A percentile compares a stretch with the other conserved stretches of the same genome.
phyloP scores from a whole-genome alignment of 2,113 vertebrate species.

The Triplophysa dalaica region DNA sequence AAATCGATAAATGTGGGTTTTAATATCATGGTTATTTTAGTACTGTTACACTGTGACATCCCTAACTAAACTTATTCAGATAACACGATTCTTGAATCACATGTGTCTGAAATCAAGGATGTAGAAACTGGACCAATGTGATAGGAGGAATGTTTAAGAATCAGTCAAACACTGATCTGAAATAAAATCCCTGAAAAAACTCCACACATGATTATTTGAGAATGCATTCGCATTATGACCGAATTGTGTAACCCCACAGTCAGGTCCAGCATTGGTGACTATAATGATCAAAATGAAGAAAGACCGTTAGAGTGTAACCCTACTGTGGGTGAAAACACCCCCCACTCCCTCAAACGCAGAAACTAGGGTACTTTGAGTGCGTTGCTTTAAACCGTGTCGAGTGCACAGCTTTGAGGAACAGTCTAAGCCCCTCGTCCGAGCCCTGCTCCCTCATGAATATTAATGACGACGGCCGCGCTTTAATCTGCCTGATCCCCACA shows the following conservation, averaged over 20 bases:
- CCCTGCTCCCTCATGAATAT: constrained; percentile 89
- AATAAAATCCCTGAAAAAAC: background rate
- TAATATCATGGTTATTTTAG: too few relatives aligned
- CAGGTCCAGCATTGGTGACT: background rate
- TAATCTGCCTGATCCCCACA: constrained; percentile 96
- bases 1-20: too few relatives aligned
- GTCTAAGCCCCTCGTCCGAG: constrained; percentile 68
- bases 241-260: background rate
- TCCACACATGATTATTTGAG: background rate
- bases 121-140: too few relatives aligned
- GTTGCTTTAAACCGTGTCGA: constrained; percentile 61
- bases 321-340: background rate
- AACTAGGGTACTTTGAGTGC: constrained; percentile 58
- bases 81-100: too few relatives aligned
- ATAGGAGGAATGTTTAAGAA: too few relatives aligned
- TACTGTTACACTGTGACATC: too few relatives aligned
- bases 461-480: constrained; percentile 82
- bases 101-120: too few relatives aligned
- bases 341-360: constrained; percentile 1
- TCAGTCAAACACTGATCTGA: too few relatives aligned
- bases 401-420: constrained; percentile 67
- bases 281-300: background rate
- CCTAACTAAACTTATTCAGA: too few relatives aligned
- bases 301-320: background rate
- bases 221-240: background rate